phyloP scores from a whole-genome alignment of 2,888 invertebrate genomes.

The Philereme vetulata region DNA sequence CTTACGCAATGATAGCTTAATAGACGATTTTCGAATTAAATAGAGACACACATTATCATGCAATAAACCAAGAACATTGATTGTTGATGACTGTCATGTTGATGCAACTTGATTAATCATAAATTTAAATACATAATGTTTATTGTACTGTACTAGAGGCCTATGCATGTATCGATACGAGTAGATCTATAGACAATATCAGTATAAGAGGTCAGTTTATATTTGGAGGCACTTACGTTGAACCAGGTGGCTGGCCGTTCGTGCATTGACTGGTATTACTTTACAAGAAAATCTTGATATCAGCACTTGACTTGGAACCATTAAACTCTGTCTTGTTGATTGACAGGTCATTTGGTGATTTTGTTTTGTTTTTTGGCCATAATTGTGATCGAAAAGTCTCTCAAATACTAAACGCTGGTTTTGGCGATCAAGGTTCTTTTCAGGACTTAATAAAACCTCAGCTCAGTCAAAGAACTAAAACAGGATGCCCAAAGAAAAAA shows the following conservation, averaged over 20 bases:
- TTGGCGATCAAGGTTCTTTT: too few species aligned
- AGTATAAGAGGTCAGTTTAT: conserved; percentile 49
- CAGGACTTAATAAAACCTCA: too few species aligned
- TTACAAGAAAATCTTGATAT: conserved; percentile 52
- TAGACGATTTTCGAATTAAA: conserved; percentile 1
- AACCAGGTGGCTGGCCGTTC: conserved; percentile 58
- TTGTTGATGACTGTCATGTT: neutral
- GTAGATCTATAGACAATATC: conserved; percentile 1
- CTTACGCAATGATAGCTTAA: conserved; percentile 50
- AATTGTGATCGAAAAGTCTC: too few species aligned
- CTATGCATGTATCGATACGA: neutral
- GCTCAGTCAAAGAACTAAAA: too few species aligned
- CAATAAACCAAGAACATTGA: neutral
- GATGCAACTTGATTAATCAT: conserved; percentile 8
- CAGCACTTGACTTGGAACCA: conserved; percentile 43
- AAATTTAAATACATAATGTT: neutral
- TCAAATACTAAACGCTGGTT: too few species aligned
- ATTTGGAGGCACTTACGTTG: conserved; percentile 58
- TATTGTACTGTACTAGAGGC: too few species aligned
- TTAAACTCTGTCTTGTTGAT: conserved; percentile 49
- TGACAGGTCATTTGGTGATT: conserved; percentile 53
- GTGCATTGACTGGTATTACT: conserved; percentile 45
- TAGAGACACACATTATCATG: neutral
- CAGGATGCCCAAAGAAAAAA: too few species aligned
- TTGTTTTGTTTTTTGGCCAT: conserved; percentile 16